Base-by-base conservation (phyloP, 2,888 invertebrate genomes). In the Coleophora deauratella region DNA sequence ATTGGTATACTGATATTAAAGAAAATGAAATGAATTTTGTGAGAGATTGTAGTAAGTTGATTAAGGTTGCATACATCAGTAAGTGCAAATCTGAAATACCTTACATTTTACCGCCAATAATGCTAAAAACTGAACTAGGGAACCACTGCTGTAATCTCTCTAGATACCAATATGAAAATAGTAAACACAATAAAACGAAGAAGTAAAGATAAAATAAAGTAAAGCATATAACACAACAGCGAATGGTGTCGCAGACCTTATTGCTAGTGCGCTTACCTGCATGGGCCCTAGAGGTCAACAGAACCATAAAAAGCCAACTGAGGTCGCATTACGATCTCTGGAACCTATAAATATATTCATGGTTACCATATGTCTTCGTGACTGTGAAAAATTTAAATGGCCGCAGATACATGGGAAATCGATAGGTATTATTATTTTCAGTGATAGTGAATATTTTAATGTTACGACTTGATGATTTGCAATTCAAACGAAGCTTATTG, bases 241-340 rank as follows among this genome's bases (percentile, higher is more conserved):
- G 6, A 21, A 21, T 6, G 21, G 21, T 21, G 21, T 21, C 21
- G 21, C 21, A 21, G 21, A 6, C 21, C n/a, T n/a, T n/a, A 33
- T 33, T 33, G 13, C 12, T 2, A 13, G 33, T 33, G 21, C 34
- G 10, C 9, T 34, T 14, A 34, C 34, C 34, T 34, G 12, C 34
- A 21, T 35, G 27, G 27, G 27, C 27, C 35, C 35, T 34, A 27
- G 11, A 35, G 27, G 27, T 35, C 35, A 35, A 35, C 11, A 35
- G 14, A 35, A 35, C 35, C 35, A 35, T 35, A 35, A 21, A 21
- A 35, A 35, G 27, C 27, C 35, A 35, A 12, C 35, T 27, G 2
- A 31, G 31, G 31, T 31, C 31, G 31, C 31, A 11, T 31, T n/a
- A n/a, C 31, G n/a, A 31, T 9, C 11, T 31, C 10, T 3, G 3